A percentile compares a stretch with the other conserved stretches of the same genome.
Evolutionary conservation across 2,888 invertebrate genomes (phyloP).

Genomic region (Sipha maydis): DNA sequence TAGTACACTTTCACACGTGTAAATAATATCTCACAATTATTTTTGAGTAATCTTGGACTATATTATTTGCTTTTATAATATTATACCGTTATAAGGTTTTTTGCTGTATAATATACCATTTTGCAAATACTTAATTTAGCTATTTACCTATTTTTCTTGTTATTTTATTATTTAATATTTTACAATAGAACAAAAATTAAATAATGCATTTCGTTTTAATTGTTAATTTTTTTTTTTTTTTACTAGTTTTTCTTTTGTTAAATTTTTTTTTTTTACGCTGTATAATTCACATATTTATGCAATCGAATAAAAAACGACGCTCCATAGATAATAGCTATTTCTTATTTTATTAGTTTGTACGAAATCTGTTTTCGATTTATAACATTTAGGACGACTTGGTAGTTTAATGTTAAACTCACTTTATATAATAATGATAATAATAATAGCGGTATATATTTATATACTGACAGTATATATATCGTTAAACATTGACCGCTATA

Average conservation of each 20-base stretch:
- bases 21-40: conserved; percentile 1
- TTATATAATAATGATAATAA: too few relatives aligned
- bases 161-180: conserved; percentile 38
- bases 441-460: too few relatives aligned
- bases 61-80: conserved; percentile 32
- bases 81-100: conserved; percentile 28
- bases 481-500: too few relatives aligned
- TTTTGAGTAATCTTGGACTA: conserved; percentile 9
- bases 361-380: neutral
- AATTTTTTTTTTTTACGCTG: neutral
- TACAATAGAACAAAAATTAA: conserved; percentile 45
- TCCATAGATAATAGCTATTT: neutral
- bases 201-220: conserved; percentile 50
- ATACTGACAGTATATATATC: too few relatives aligned
- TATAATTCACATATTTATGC: neutral
- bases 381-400: neutral
- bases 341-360: neutral
- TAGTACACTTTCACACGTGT: neutral
- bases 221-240: conserved; percentile 11
- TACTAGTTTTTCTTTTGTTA: neutral
- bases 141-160: conserved; percentile 34
- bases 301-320: neutral
- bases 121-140: conserved; percentile 39
- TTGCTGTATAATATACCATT: neutral
- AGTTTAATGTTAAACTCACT: too few relatives aligned